Conservation (phyloP, 2,888 invertebrate species). For the Zaprionus bogoriensis region DNA sequence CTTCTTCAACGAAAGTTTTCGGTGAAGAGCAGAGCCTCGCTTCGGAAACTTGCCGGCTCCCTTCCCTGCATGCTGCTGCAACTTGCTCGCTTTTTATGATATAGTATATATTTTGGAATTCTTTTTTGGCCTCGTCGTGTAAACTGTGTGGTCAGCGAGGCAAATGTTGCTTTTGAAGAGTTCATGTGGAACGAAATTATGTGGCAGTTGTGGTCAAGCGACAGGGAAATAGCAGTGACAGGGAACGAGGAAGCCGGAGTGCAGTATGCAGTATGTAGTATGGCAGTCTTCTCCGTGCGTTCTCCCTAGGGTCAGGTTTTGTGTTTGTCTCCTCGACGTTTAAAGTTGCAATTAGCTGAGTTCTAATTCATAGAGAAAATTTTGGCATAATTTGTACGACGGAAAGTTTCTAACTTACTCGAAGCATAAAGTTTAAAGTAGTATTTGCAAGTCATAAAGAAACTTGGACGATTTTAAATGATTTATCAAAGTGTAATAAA, state of each 20-base stretch:
- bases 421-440: too few species aligned
- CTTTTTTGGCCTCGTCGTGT: conserved; percentile 11
- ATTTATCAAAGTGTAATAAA: background rate
- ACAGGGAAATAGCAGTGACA: too few species aligned
- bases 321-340: conserved; percentile 17
- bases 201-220: conserved; percentile 34
- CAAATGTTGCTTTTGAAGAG: conserved; percentile 58
- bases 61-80: too few species aligned
- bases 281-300: too few species aligned
- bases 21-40: conserved; percentile 9
- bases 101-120: conserved; percentile 1
- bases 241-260: too few species aligned
- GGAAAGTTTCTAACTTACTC: background rate
- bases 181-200: conserved; percentile 70
- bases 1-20: conserved; percentile 57
- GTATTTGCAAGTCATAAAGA: too few species aligned
- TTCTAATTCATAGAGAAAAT: background rate
- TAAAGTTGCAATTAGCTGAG: conserved; percentile 53
- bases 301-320: conserved; percentile 17
- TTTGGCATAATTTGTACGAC: background rate
- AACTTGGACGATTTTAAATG: background rate
- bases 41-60: conserved; percentile 46
- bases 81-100: conserved; percentile 26
- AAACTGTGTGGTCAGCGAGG: conserved; percentile 71
- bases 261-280: background rate